These are phyloP conservation scores for Creontiades dilutus DNA, from an alignment of 2,888 invertebrate genomes.

Conservation along the genomic window DNA sequence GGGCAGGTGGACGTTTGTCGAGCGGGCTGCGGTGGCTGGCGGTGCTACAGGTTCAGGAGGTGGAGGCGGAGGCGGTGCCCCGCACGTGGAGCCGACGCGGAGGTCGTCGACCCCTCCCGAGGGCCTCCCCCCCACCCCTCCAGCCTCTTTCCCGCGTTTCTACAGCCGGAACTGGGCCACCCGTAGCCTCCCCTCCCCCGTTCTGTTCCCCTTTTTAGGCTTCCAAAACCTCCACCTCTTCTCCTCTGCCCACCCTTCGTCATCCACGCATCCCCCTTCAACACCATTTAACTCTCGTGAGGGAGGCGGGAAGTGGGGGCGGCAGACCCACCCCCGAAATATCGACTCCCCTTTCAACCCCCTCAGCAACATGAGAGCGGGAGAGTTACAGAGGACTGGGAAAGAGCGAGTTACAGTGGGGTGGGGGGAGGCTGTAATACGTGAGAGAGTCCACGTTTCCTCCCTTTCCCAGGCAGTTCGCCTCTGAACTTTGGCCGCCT, in stretches of 20 bases:
- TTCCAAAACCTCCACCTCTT: constrained; percentile 51
- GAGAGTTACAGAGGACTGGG: not conserved
- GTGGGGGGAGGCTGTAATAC: not conserved
- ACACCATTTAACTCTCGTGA: not conserved
- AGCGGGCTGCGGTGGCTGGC: constrained; percentile 35
- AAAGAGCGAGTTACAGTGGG: not conserved
- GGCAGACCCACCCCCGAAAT: constrained; percentile 64
- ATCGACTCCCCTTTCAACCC: constrained; percentile 45
- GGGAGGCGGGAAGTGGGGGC: constrained; percentile 17
- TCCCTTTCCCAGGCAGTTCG: constrained; percentile 1
- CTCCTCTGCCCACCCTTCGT: no score
- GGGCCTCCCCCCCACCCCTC: constrained; percentile 71
- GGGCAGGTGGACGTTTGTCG: constrained; percentile 45
- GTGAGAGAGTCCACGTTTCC: constrained; percentile 20
- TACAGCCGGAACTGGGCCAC: constrained; percentile 71
- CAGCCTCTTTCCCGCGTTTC: constrained; percentile 71
- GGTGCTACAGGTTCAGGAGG: constrained; percentile 75
- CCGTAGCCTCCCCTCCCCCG: constrained; percentile 75
- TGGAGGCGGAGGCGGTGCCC: constrained; percentile 10
- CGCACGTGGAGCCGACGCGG: constrained; percentile 55
- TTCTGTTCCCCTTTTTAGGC: not conserved
- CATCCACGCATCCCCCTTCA: no score
- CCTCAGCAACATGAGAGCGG: not conserved
- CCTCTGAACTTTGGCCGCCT: constrained; percentile 25
- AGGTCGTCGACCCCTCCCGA: constrained; percentile 53